Evolutionary conservation across 2,113 vertebrate genomes (phyloP).

Genomic region (Sprattus sprattus): DNA sequence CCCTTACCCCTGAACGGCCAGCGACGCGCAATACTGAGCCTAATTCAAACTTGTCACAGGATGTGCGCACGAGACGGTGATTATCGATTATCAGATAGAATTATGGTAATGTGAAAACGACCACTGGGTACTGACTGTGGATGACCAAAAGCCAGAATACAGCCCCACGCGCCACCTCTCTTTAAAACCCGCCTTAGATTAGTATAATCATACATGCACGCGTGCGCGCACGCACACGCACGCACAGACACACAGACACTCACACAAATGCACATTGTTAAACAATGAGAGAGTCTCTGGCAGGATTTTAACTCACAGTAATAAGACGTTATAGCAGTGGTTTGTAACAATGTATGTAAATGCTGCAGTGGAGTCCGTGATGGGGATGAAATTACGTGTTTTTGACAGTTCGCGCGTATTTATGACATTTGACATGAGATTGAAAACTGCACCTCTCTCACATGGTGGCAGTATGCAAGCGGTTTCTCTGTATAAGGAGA

Average conservation of each 20-base stretch:
- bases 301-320: not conserved
- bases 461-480: slow-evolving; percentile 39
- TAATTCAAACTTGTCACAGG: not conserved
- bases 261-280: slow-evolving; percentile 11
- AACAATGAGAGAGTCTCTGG: not conserved
- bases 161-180: slow-evolving; percentile 34
- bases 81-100: slow-evolving; percentile 6
- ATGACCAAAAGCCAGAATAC: slow-evolving; percentile 27
- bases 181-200: slow-evolving; percentile 36
- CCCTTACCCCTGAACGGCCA: not conserved
- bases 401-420: slow-evolving; percentile 47
- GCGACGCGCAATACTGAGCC: slow-evolving; percentile 8
- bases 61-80: not conserved
- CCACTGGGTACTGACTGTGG: slow-evolving; percentile 37
- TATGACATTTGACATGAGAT: slow-evolving; percentile 39
- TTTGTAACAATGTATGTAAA: not conserved
- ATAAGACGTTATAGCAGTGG: not conserved
- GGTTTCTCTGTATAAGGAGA: not conserved
- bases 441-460: slow-evolving; percentile 35
- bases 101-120: slow-evolving; percentile 17
- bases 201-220: slow-evolving; percentile 23
- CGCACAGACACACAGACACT: not conserved
- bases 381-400: slow-evolving; percentile 25
- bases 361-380: not conserved
- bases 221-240: slow-evolving; percentile 9